A percentile compares a stretch with the other conserved stretches of the same genome.
phyloP scores from a whole-genome alignment of 1,140 invertebrate species.

The Formica selysi region DNA sequence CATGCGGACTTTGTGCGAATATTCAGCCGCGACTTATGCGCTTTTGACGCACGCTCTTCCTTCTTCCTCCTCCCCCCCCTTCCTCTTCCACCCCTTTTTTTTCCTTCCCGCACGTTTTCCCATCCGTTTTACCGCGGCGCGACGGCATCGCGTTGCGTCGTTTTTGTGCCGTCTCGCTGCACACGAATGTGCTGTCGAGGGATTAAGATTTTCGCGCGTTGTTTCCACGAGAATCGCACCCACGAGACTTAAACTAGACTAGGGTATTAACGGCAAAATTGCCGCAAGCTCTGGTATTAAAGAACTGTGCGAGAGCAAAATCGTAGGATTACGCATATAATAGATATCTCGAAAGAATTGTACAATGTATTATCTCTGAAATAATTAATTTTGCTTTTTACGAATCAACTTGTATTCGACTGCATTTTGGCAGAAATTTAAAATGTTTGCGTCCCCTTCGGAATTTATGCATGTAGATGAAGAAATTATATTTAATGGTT shows the following conservation, averaged over 20 bases:
- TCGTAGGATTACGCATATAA: neutral
- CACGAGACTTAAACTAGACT: neutral
- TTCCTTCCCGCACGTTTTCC: neutral
- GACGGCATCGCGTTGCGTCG: neutral
- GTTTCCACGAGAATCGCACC: neutral
- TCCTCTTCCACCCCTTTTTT: neutral
- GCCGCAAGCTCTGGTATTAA: neutral
- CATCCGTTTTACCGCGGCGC: neutral
- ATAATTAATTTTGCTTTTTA: constrained; percentile 13
- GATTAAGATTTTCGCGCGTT: constrained; percentile 29
- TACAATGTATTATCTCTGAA: neutral
- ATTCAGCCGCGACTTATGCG: constrained; percentile 68
- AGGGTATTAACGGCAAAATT: constrained; percentile 18
- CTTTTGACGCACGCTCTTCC: constrained; percentile 41
- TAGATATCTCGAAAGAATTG: neutral
- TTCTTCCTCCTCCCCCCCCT: no score
- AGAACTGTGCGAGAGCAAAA: neutral
- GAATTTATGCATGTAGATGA: no score
- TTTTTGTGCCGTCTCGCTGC: constrained; percentile 10
- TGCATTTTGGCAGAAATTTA: neutral
- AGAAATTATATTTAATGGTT: no score
- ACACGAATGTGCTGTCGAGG: constrained; percentile 13
- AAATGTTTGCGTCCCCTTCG: neutral
- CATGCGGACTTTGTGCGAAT: constrained; percentile 66
- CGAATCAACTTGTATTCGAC: neutral